phyloP scores from a whole-genome alignment of 1,140 invertebrate genomes.

The Lasaia peninsularis region DNA sequence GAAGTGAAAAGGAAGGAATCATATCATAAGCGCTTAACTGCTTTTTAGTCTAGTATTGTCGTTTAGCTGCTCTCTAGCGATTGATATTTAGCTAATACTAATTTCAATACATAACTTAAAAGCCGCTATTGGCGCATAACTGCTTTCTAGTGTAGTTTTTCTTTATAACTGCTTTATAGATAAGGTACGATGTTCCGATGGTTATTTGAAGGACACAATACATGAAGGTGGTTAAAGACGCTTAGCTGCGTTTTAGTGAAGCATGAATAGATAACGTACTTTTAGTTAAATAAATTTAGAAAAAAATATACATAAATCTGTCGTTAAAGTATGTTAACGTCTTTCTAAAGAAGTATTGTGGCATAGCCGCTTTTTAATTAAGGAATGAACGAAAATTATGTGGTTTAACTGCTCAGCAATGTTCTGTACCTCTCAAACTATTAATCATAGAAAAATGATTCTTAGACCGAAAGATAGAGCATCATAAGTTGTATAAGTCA shows the following conservation, averaged over 20 bases:
- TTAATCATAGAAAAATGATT: constrained; percentile 1
- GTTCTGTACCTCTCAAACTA: neutral
- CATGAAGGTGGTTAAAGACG: neutral
- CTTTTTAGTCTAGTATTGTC: constrained; percentile 2
- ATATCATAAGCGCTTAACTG: neutral
- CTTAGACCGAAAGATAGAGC: constrained; percentile 2
- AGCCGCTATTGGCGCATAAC: neutral
- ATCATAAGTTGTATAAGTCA: constrained; percentile 3
- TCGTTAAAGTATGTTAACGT: constrained; percentile 6
- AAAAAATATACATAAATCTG: neutral
- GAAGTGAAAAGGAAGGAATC: too few species aligned
- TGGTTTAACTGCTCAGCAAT: constrained; percentile 4
- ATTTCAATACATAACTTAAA: neutral
- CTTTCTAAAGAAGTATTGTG: constrained; percentile 10
- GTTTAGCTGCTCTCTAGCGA: constrained; percentile 1
- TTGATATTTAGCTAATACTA: constrained; percentile 4
- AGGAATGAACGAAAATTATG: constrained; percentile 7
- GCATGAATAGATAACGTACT: neutral
- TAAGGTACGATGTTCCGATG: neutral
- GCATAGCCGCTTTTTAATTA: constrained; percentile 8
- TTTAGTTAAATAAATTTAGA: constrained; percentile 3
- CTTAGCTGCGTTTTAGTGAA: neutral
- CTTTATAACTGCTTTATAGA: neutral
- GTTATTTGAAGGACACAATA: neutral
- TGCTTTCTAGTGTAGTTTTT: too few species aligned